Percentiles rank a stretch among this genome's conserved stretches.
Evolutionary conservation across 2,113 vertebrate genomes (phyloP).

Genomic region (Psilopogon haemacephalus): DNA sequence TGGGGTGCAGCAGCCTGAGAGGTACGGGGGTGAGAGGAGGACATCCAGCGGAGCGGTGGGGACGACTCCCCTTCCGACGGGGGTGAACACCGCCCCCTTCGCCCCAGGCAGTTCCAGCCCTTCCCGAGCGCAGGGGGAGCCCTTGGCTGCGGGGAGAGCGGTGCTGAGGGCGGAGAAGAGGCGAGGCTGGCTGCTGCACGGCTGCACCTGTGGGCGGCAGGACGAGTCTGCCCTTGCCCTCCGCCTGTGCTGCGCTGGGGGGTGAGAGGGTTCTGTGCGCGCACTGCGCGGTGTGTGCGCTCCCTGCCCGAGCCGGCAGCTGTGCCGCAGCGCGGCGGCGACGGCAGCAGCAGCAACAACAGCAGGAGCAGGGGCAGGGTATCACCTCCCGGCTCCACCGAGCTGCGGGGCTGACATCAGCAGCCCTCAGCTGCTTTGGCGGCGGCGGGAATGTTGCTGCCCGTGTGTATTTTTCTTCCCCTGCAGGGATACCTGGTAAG

Average conservation of each 20-base stretch:
- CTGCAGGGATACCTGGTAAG: background rate
- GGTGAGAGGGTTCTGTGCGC: background rate
- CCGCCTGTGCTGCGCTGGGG: rapidly evolving
- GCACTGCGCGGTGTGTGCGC: background rate
- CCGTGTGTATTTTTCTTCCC: too few species aligned
- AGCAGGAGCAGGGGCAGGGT: too few species aligned
- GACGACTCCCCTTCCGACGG: background rate
- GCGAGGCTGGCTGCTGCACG: background rate
- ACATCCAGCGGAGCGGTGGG: background rate
- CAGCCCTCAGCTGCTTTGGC: background rate
- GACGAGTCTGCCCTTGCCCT: background rate
- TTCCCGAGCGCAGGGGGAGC: background rate
- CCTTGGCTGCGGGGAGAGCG: background rate
- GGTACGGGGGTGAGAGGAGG: background rate
- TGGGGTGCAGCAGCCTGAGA: background rate
- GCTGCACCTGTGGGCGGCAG: background rate
- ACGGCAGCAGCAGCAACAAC: too few species aligned
- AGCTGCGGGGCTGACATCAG: background rate
- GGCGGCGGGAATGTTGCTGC: background rate
- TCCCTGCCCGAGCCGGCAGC: background rate
- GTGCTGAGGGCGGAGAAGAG: background rate
- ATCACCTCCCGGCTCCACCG: rapidly evolving
- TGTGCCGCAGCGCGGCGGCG: background rate
- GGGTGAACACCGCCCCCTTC: background rate
- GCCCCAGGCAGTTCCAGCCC: background rate